Conservation (phyloP, 2,113 vertebrate species). For the cattle (Bos taurus) region ARS-UCD2.0 NC_037337.1:15132501-15133000, state of each 20-base stretch:
- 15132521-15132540: neutral
- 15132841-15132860: accelerated
- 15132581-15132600: neutral
- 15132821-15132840: neutral
- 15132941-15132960: neutral
- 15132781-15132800: neutral
- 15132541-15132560: neutral
- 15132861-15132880: neutral
- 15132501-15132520: neutral
- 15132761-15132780: neutral
- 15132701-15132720: neutral
- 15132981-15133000: neutral
- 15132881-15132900: neutral
- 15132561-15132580: neutral
- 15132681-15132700: neutral
- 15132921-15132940: neutral
- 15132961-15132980: neutral
- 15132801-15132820: accelerated
- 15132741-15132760: neutral
- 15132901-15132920: accelerated
- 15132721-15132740: neutral
- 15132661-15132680: neutral
- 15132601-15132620: accelerated
- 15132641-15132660: neutral
- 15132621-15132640: neutral